Percentiles rank a stretch among this genome's conserved stretches.
phyloP scores from a whole-genome alignment of 1,140 invertebrate species.

The Zaprionus inermis region DNA sequence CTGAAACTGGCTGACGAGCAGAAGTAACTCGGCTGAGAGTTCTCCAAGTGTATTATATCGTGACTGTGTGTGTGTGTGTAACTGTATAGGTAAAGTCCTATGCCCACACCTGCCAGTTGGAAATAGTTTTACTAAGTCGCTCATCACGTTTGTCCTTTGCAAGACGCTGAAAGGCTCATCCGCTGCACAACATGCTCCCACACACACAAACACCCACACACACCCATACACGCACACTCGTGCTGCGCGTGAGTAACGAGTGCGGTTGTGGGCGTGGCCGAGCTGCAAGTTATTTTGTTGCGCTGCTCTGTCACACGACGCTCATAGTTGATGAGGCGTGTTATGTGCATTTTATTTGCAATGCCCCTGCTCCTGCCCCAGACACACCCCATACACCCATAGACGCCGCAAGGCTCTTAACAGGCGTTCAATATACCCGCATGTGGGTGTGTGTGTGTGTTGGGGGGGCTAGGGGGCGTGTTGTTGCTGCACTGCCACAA shows the following conservation, averaged over 20 bases:
- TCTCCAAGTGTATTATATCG: not conserved
- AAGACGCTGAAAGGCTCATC: conserved; percentile 46
- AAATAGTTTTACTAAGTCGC: conserved; percentile 76
- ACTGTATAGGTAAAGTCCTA: conserved; percentile 9
- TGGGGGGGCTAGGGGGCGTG: conserved; percentile 4
- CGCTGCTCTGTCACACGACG: conserved; percentile 71
- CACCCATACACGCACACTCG: not conserved
- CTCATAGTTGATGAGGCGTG: conserved; percentile 78
- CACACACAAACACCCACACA: not conserved
- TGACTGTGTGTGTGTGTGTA: conserved; percentile 6
- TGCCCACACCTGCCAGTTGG: conserved; percentile 36
- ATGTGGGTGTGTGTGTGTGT: conserved; percentile 12
- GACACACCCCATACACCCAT: not conserved
- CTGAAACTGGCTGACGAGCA: conserved; percentile 45
- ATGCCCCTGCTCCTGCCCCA: not conserved
- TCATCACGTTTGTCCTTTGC: conserved; percentile 56
- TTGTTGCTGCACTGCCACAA: conserved; percentile 50
- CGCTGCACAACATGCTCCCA: conserved; percentile 33
- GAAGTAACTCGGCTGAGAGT: conserved; percentile 19
- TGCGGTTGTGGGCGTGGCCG: conserved; percentile 22
- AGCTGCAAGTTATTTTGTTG: conserved; percentile 63
- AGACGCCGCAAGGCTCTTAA: conserved; percentile 38
- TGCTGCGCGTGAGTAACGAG: conserved; percentile 41
- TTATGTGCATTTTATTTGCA: conserved; percentile 79
- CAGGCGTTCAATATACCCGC: conserved; percentile 34